Conservation (phyloP, 2,888 invertebrate genomes). For the Magallana nippona region DNA sequence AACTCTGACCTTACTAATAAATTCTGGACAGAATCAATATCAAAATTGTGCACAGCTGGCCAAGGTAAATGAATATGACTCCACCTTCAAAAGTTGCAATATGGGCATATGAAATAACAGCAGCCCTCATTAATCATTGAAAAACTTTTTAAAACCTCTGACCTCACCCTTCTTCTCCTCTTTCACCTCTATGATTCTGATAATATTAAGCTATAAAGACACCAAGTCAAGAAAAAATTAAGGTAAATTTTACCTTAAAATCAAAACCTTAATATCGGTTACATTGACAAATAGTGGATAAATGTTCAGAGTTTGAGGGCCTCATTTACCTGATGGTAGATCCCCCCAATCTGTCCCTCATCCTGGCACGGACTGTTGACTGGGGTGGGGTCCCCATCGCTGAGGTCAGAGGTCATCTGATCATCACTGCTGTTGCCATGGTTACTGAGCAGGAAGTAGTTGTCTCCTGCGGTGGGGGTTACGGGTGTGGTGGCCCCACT, state of each 20-base stretch:
- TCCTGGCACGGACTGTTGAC: slow-evolving; percentile 36
- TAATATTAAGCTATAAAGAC: no score
- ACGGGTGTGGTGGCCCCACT: slow-evolving; percentile 39
- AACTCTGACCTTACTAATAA: no score
- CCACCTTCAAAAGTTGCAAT: background rate
- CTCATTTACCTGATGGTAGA: background rate
- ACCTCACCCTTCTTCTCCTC: no score
- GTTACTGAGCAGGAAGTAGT: background rate
- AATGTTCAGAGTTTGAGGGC: no score
- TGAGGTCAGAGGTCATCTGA: background rate
- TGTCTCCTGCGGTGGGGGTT: slow-evolving; percentile 29
- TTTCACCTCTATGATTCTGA: no score
- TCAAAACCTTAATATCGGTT: no score
- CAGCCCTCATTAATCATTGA: background rate
- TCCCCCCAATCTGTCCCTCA: background rate
- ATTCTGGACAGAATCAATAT: background rate
- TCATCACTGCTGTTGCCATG: background rate
- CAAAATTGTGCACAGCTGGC: background rate
- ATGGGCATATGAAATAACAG: background rate
- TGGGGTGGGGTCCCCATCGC: slow-evolving; percentile 38
- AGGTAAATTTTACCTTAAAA: no score
- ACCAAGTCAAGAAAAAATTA: no score
- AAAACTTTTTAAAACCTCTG: background rate
- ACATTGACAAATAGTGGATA: no score
- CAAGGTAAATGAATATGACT: slow-evolving; percentile 16